phyloP scores from a whole-genome alignment of 64 coral and sea anemone species.

The Stylophora pistillata region DNA sequence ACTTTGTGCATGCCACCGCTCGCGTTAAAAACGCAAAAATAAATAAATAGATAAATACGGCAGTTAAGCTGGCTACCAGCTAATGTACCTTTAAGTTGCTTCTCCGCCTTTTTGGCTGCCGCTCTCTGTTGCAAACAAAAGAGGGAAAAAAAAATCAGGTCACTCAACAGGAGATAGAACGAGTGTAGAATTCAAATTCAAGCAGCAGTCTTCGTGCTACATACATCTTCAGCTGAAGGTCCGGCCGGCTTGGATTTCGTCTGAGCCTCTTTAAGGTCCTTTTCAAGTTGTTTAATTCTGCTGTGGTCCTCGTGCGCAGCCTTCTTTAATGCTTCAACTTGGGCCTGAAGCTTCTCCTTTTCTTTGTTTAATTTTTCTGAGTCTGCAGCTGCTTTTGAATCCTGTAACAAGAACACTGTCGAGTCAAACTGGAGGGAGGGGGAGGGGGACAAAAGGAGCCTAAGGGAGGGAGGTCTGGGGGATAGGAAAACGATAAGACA shows the following conservation, averaged over 20 bases:
- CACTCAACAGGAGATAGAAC: background rate
- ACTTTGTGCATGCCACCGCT: too few species aligned
- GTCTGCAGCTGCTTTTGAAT: conserved; percentile 64
- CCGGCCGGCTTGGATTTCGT: conserved; percentile 86
- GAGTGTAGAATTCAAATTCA: background rate
- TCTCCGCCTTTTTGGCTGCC: conserved; percentile 91
- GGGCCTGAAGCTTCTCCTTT: conserved; percentile 91
- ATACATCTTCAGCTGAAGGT: conserved; percentile 93
- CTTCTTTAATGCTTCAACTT: conserved; percentile 95
- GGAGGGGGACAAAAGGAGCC: too few species aligned
- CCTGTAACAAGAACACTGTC: conserved; percentile 39
- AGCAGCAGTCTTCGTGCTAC: background rate
- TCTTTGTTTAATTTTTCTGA: conserved; percentile 82
- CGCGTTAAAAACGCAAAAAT: too few species aligned
- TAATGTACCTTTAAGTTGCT: conserved; percentile 87
- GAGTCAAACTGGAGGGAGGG: too few species aligned
- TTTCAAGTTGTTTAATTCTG: conserved; percentile 94
- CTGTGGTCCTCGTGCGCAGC: conserved; percentile 90
- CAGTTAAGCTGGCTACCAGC: too few species aligned
- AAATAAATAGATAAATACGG: too few species aligned
- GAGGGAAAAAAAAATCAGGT: background rate
- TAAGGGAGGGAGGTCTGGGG: too few species aligned
- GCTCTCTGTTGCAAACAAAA: conserved; percentile 67
- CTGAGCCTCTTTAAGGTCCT: conserved; percentile 87
- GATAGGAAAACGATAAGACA: too few species aligned